phyloP scores from a whole-genome alignment of 1,140 invertebrate species.

The Hylaeus volcanicus region DNA sequence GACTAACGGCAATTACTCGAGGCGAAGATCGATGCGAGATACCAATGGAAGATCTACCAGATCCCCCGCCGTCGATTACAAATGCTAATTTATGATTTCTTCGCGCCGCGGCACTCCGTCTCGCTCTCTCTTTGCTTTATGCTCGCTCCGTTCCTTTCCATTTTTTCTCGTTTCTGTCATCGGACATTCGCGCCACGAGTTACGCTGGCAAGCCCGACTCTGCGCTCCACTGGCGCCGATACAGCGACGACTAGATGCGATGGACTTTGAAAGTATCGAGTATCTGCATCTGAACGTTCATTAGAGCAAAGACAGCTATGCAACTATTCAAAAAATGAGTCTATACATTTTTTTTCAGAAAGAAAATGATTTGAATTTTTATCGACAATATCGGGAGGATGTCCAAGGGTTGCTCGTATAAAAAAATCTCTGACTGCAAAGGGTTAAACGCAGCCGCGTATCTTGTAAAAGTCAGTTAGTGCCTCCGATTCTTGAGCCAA shows the following conservation, averaged over 20 bases:
- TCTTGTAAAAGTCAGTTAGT: slow-evolving; percentile 59
- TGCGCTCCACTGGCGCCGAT: no score
- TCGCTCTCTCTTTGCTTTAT: neutral
- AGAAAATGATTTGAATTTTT: no score
- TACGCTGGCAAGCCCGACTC: neutral
- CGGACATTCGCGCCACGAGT: neutral
- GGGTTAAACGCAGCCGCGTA: slow-evolving; percentile 2
- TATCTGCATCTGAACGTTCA: no score
- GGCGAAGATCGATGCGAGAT: slow-evolving; percentile 66
- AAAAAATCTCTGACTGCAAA: no score
- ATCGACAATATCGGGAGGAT: no score
- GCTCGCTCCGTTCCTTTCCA: neutral
- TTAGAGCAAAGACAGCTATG: no score
- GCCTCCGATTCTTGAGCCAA: slow-evolving; percentile 64
- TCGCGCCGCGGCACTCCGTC: slow-evolving; percentile 53
- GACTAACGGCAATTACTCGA: slow-evolving; percentile 64
- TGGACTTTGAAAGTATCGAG: no score
- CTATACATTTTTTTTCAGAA: no score
- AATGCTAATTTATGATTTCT: slow-evolving; percentile 75
- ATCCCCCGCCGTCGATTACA: slow-evolving; percentile 60
- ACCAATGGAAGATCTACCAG: slow-evolving; percentile 51
- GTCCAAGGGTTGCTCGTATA: no score
- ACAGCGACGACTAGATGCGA: no score
- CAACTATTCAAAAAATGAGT: no score
- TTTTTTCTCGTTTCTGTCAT: neutral